phyloP scores from a whole-genome alignment of 2,797 vertebrate genomes.

The Microcaecilia unicolor region DNA sequence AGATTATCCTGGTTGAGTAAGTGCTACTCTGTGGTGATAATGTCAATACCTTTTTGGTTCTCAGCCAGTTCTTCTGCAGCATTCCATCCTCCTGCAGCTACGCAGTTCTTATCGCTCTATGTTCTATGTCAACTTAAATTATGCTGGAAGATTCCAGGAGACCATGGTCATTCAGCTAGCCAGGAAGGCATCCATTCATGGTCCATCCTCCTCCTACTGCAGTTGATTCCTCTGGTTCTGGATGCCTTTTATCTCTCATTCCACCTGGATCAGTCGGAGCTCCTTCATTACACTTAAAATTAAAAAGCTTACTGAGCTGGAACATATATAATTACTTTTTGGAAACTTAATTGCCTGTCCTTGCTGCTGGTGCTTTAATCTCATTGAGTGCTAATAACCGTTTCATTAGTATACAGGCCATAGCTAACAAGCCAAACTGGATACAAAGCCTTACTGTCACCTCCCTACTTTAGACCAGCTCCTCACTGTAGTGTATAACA shows the following conservation, averaged over 20 bases:
- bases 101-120: background rate
- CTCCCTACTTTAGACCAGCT: background rate
- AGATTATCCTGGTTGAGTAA: no score
- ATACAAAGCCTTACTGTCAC: background rate
- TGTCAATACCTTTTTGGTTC: no score
- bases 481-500: background rate
- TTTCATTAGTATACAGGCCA: constrained; percentile 5
- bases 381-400: constrained; percentile 21
- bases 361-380: constrained; percentile 20
- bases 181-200: no score
- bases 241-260: no score
- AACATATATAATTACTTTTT: constrained; percentile 28
- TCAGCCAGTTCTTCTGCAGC: no score
- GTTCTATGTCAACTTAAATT: background rate
- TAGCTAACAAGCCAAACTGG: constrained; percentile 15
- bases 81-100: background rate
- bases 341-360: constrained; percentile 18
- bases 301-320: constrained; percentile 15
- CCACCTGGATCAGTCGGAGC: no score
- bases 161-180: background rate
- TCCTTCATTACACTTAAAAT: constrained; percentile 22
- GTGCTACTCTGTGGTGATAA: no score
- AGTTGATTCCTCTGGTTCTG: constrained; percentile 2
- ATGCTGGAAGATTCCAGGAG: background rate
- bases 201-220: constrained; percentile 1